A percentile compares a stretch with the other conserved stretches of the same genome.
Evolutionary conservation across 2,888 invertebrate species (phyloP).

Genomic region (Zonitis immaculata): DNA sequence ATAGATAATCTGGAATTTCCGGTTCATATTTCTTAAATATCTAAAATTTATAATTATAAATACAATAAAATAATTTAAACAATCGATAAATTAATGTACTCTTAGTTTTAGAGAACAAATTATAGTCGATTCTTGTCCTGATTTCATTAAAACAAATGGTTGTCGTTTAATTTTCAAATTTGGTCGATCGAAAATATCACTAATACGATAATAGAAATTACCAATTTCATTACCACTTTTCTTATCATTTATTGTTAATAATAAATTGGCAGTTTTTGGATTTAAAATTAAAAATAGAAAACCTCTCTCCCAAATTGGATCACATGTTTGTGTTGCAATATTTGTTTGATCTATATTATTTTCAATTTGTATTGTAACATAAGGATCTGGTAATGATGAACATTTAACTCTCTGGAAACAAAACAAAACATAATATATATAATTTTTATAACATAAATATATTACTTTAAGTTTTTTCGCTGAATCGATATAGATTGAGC

Average conservation of each 20-base stretch:
- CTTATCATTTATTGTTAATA: slow-evolving; percentile 76
- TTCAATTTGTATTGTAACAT: slow-evolving; percentile 72
- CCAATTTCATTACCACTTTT: slow-evolving; percentile 74
- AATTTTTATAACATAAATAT: too few relatives aligned
- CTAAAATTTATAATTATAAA: slow-evolving; percentile 24
- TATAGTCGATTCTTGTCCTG: slow-evolving; percentile 73
- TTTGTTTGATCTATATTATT: slow-evolving; percentile 67
- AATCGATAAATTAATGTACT: too few relatives aligned
- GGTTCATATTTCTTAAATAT: slow-evolving; percentile 33
- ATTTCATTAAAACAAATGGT: slow-evolving; percentile 70
- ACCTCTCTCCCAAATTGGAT: slow-evolving; percentile 92
- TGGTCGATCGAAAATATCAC: slow-evolving; percentile 62
- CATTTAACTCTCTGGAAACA: slow-evolving; percentile 56
- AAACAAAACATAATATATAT: slow-evolving; percentile 35
- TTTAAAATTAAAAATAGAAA: slow-evolving; percentile 89
- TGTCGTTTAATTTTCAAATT: slow-evolving; percentile 69
- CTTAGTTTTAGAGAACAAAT: slow-evolving; percentile 69
- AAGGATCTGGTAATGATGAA: slow-evolving; percentile 75
- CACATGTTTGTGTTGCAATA: slow-evolving; percentile 70
- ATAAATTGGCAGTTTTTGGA: slow-evolving; percentile 81
- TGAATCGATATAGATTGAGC: slow-evolving; percentile 87
- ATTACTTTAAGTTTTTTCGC: slow-evolving; percentile 83
- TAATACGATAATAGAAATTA: slow-evolving; percentile 63
- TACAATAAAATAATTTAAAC: slow-evolving; percentile 3
- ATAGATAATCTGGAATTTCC: background rate